A percentile compares a stretch with the other conserved stretches of the same genome.
Evolutionary conservation across 2,888 invertebrate species (phyloP).

Genomic region (Heliconius sara): DNA sequence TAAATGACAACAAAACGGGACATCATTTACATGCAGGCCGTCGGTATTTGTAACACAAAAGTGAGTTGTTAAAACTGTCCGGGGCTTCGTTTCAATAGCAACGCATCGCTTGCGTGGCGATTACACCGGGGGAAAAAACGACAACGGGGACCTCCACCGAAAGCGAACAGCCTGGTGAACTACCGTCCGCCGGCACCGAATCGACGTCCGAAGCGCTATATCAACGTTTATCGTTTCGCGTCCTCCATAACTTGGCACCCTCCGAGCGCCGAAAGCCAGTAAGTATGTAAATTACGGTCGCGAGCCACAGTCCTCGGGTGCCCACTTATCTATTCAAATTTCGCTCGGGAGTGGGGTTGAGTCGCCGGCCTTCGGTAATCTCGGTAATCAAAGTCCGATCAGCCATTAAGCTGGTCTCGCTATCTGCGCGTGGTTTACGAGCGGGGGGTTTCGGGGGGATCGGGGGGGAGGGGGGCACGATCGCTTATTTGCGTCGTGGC

Average conservation of each 20-base stretch:
- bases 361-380: constrained; percentile 83
- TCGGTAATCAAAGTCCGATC: constrained; percentile 84
- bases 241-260: constrained; percentile 80
- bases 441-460: constrained; percentile 61
- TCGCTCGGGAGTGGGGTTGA: constrained; percentile 75
- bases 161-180: constrained; percentile 78
- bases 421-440: constrained; percentile 84
- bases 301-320: constrained; percentile 79
- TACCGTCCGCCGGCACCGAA: constrained; percentile 72
- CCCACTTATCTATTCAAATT: constrained; percentile 85
- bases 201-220: constrained; percentile 81
- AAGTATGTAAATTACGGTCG: constrained; percentile 84
- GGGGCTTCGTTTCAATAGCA: constrained; percentile 54
- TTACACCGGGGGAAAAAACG: constrained; percentile 66
- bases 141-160: constrained; percentile 53
- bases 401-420: constrained; percentile 83
- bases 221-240: constrained; percentile 82
- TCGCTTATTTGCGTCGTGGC: constrained; percentile 80
- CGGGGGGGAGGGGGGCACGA: constrained; percentile 58
- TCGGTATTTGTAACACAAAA: constrained; percentile 51
- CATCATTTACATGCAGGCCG: constrained; percentile 48
- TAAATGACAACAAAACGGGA: constrained; percentile 45
- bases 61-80: constrained; percentile 54
- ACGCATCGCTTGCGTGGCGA: constrained; percentile 52
- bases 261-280: constrained; percentile 80